phyloP scores from a whole-genome alignment of 2,113 vertebrate species.

The Platysteira castanea region DNA sequence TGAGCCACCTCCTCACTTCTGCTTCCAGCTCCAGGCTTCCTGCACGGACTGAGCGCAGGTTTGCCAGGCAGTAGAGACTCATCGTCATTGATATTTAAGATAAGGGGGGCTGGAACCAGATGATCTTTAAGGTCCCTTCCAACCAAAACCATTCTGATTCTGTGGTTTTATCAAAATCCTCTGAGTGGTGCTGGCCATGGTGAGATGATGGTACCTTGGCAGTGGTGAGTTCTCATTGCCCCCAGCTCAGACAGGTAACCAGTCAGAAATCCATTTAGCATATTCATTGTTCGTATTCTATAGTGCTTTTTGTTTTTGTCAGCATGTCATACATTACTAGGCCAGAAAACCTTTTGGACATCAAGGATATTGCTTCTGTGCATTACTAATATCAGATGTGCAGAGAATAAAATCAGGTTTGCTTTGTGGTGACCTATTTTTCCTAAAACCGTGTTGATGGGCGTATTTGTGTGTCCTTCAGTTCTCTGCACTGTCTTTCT shows the following conservation, averaged over 20 bases:
- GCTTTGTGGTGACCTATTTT: neutral
- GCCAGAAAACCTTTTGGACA: neutral
- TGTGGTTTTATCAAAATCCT: neutral
- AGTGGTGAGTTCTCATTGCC: neutral
- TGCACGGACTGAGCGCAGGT: rapidly evolving
- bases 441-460: neutral
- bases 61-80: neutral
- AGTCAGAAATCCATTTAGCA: neutral
- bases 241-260: neutral
- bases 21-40: neutral
- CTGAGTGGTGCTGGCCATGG: neutral
- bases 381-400: neutral
- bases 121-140: neutral
- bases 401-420: neutral
- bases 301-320: neutral
- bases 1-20: neutral
- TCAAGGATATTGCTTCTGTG: neutral
- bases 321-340: neutral
- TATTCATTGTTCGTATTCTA: neutral
- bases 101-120: neutral
- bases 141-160: neutral
- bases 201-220: neutral
- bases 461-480: neutral
- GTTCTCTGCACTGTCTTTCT: neutral
- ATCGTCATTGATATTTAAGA: rapidly evolving